Conservation (phyloP, 2,113 vertebrate genomes). For the Nettapus auritus region DNA sequence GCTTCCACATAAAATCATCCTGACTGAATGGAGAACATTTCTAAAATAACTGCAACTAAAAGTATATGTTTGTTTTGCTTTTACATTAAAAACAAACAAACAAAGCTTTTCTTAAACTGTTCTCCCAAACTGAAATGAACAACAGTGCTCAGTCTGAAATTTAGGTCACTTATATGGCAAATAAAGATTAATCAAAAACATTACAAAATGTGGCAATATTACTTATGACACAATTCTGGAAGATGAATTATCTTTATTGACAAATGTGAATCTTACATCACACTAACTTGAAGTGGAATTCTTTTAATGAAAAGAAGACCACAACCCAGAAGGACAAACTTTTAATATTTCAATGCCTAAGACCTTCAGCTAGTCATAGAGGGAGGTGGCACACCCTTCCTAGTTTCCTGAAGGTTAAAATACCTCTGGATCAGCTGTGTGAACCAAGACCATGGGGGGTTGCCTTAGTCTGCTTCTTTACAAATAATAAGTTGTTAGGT, state of each 20-base stretch:
- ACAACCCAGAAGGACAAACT: neutral
- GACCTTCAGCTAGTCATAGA: neutral
- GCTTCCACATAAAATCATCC: neutral
- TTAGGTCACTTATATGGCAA: neutral
- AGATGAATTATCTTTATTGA: neutral
- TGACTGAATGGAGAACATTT: neutral
- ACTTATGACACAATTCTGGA: neutral
- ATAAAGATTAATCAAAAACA: neutral
- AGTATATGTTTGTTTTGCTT: neutral
- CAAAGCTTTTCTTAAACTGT: neutral
- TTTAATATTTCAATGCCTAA: neutral
- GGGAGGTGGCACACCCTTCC: neutral
- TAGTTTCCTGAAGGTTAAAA: neutral
- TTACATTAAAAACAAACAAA: neutral
- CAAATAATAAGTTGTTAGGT: neutral
- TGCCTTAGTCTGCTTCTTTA: neutral
- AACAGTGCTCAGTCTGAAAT: neutral
- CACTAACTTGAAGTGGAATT: neutral
- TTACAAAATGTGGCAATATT: neutral
- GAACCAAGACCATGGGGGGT: neutral
- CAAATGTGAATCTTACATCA: neutral
- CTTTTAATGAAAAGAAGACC: neutral
- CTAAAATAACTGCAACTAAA: conserved; percentile 1
- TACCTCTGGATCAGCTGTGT: neutral
- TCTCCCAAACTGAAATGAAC: neutral